Percentiles rank a stretch among this genome's conserved stretches.
Evolutionary conservation across 1,140 invertebrate species (phyloP).

Genomic region (Helicorthomorpha holstii): DNA sequence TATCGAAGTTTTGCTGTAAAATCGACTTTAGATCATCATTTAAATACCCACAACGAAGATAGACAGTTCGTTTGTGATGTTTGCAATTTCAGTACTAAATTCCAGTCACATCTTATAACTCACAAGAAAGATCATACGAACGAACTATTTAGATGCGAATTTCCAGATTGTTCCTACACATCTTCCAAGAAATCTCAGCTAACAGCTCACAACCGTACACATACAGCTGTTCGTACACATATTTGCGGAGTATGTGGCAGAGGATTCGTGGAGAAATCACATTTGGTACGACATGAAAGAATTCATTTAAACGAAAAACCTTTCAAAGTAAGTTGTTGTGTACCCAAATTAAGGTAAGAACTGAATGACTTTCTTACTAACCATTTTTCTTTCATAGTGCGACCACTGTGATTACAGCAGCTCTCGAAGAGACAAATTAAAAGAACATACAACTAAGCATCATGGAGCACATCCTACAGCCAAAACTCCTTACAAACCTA

Average conservation of each 20-base stretch:
- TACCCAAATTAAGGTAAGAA: not conserved
- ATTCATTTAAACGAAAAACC: conserved; percentile 43
- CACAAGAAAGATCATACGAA: conserved; percentile 47
- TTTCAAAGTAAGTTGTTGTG: conserved; percentile 27
- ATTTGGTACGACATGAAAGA: conserved; percentile 42
- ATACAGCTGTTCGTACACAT: conserved; percentile 42
- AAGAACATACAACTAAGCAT: conserved; percentile 44
- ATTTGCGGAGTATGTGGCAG: conserved; percentile 40
- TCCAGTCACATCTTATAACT: conserved; percentile 43
- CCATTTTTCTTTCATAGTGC: conserved; percentile 29
- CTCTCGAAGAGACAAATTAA: conserved; percentile 44
- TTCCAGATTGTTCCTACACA: conserved; percentile 41
- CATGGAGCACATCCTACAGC: conserved; percentile 35
- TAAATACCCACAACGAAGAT: conserved; percentile 33
- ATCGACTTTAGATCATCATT: conserved; percentile 39
- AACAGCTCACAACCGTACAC: conserved; percentile 41
- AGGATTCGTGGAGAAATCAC: conserved; percentile 46
- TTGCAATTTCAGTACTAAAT: conserved; percentile 48
- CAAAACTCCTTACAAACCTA: conserved; percentile 33
- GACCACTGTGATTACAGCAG: conserved; percentile 43
- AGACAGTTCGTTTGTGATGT: conserved; percentile 40
- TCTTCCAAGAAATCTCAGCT: conserved; percentile 47
- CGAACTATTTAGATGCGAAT: conserved; percentile 38
- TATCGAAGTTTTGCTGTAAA: conserved; percentile 34
- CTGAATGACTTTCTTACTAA: no score